phyloP scores from a whole-genome alignment of 2,113 vertebrate species.

The Urocynchramus pylzowi region DNA sequence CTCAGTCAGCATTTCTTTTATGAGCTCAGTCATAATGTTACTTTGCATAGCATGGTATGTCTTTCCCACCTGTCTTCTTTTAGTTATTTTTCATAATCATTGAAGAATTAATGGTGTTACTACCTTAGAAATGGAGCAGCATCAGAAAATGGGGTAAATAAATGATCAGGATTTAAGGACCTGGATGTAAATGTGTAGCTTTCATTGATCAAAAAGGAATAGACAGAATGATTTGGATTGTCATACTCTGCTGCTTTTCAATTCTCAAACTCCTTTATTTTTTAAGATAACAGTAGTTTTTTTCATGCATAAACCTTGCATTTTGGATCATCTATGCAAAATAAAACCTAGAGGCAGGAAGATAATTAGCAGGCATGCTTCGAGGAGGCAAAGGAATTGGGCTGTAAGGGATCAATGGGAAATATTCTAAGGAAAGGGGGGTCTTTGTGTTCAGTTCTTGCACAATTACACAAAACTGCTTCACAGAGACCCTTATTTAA shows the following conservation, averaged over 20 bases:
- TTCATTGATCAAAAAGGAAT: neutral
- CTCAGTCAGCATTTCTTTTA: constrained; percentile 43
- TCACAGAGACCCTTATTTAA: neutral
- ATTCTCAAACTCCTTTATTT: neutral
- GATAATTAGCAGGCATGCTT: neutral
- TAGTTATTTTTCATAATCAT: neutral
- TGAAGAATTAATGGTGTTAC: neutral
- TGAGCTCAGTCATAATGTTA: constrained; percentile 3
- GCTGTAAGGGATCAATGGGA: neutral
- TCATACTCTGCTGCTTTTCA: neutral
- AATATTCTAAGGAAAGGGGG: neutral
- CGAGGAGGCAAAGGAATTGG: neutral
- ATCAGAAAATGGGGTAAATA: neutral
- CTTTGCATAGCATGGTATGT: neutral
- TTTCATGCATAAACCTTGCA: neutral
- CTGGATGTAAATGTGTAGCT: neutral
- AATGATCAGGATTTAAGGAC: neutral
- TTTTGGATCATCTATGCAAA: neutral
- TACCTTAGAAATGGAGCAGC: neutral
- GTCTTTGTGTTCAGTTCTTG: neutral
- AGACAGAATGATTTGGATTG: neutral
- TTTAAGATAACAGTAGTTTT: neutral
- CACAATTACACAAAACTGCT: neutral
- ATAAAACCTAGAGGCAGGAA: neutral
- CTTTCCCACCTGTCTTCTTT: neutral